Evolutionary conservation across 2,888 invertebrate genomes (phyloP).

Genomic region (Drosophila colorata): DNA sequence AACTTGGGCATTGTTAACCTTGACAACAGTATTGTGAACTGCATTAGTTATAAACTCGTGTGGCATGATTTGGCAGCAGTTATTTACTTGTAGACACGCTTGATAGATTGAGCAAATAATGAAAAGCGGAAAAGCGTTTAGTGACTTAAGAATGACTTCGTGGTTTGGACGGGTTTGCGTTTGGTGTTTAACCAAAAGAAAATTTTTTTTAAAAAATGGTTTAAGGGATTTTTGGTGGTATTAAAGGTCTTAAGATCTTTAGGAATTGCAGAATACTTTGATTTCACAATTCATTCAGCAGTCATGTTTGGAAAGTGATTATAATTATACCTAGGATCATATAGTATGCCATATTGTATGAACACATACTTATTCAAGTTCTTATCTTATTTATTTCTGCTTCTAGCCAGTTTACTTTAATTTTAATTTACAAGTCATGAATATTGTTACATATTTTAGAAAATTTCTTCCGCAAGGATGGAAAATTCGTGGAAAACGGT

Average conservation of each 20-base stretch:
- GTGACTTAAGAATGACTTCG: background rate
- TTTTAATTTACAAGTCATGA: no score
- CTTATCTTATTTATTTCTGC: no score
- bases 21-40: slow-evolving; percentile 38
- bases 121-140: slow-evolving; percentile 13
- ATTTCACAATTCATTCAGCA: background rate
- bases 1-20: slow-evolving; percentile 33
- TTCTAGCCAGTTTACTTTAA: no score
- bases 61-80: slow-evolving; percentile 28
- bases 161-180: background rate
- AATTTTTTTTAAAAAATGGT: no score
- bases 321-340: background rate
- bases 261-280: background rate
- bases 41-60: slow-evolving; percentile 27
- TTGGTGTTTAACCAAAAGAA: background rate
- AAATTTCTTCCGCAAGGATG: no score
- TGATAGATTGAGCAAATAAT: slow-evolving; percentile 49
- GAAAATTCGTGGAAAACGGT: no score
- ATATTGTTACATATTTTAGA: no score
- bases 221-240: background rate
- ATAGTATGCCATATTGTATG: no score
- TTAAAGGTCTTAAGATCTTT: background rate
- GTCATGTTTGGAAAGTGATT: background rate
- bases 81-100: slow-evolving; percentile 40
- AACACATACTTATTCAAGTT: background rate